Evolutionary conservation across 2,888 invertebrate genomes (phyloP).

Genomic region (Salticus scenicus): DNA sequence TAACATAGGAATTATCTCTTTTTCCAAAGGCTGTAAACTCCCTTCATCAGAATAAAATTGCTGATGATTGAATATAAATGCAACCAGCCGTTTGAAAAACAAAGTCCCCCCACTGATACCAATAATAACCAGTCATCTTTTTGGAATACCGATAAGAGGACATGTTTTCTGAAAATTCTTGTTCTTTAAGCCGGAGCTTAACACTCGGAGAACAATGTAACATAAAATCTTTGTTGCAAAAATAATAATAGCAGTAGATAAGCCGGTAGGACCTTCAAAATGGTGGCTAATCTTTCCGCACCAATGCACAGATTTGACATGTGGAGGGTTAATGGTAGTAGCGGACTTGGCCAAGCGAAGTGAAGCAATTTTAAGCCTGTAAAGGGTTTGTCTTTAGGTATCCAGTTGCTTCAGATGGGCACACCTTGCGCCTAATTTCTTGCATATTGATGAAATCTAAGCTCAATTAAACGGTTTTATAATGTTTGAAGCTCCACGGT

Average conservation of each 20-base stretch:
- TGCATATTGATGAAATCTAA: background rate
- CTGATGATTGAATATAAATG: background rate
- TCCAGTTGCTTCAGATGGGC: background rate
- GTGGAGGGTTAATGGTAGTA: conserved; percentile 43
- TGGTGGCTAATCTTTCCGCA: conserved; percentile 61
- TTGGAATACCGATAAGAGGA: conserved; percentile 14
- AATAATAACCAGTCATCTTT: conserved; percentile 8
- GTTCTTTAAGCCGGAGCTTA: conserved; percentile 44
- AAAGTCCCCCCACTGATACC: conserved; percentile 10
- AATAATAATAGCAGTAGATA: conserved; percentile 60
- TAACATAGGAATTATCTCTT: background rate
- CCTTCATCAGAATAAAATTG: background rate
- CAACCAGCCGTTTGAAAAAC: conserved; percentile 10
- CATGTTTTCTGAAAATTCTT: conserved; percentile 4
- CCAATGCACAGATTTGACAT: conserved; percentile 62
- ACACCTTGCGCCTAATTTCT: background rate
- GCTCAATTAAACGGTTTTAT: too few species aligned
- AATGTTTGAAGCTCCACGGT: too few species aligned
- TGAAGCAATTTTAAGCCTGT: conserved; percentile 38
- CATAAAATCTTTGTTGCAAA: conserved; percentile 52
- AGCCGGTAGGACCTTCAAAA: conserved; percentile 58
- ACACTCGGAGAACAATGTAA: conserved; percentile 60
- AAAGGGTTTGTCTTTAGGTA: conserved; percentile 9
- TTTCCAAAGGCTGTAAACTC: background rate
- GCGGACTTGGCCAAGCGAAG: conserved; percentile 41